Percentiles rank a stretch among this genome's conserved stretches.
Evolutionary conservation across 2,113 vertebrate species (phyloP).

Genomic region (Scolopax mira): DNA sequence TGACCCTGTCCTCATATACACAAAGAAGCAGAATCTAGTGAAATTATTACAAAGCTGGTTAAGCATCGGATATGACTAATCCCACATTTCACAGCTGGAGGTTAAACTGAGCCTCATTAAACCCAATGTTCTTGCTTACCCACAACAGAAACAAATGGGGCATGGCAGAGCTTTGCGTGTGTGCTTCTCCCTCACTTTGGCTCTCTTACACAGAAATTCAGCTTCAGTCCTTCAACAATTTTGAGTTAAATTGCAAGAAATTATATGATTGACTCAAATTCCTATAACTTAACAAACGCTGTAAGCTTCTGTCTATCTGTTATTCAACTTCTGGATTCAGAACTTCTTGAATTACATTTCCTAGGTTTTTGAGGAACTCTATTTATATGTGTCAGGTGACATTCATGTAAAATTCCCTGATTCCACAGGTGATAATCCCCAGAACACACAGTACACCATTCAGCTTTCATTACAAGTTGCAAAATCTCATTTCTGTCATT

Average conservation of each 20-base stretch:
- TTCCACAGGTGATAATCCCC: not conserved
- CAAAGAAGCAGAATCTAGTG: conserved; percentile 1
- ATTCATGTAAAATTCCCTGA: not conserved
- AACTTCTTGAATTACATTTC: not conserved
- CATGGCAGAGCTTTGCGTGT: not conserved
- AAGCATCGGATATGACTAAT: conserved; percentile 58
- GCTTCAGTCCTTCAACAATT: not conserved
- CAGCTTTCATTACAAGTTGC: not conserved
- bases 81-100: conserved; percentile 53
- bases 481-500: not conserved
- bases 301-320: not conserved
- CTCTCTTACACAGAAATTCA: not conserved
- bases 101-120: conserved; percentile 68
- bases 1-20: not conserved
- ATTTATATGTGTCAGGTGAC: not conserved
- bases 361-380: not conserved
- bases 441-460: not conserved
- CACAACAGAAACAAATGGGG: conserved; percentile 51
- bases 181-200: not conserved
- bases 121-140: conserved; percentile 29
- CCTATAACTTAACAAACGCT: not conserved
- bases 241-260: not conserved
- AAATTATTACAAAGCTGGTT: conserved; percentile 56
- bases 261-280: not conserved
- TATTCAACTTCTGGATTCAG: not conserved